Evolutionary conservation across 2,888 invertebrate species (phyloP).

Genomic region (Pinctada fucata): DNA sequence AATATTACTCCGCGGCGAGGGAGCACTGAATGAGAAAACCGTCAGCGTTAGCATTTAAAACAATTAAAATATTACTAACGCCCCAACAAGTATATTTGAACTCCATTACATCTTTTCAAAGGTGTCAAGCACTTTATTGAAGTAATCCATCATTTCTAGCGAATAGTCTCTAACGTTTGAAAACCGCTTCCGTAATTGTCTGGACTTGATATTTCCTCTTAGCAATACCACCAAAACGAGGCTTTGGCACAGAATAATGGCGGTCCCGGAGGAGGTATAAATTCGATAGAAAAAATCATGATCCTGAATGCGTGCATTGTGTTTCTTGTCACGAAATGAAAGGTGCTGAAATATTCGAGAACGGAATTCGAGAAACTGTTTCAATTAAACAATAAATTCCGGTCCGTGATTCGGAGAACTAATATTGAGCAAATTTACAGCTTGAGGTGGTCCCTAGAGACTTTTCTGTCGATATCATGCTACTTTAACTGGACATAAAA

Average conservation of each 20-base stretch:
- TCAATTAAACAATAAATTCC: slow-evolving; percentile 28
- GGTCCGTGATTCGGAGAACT: slow-evolving; percentile 17
- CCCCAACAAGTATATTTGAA: not conserved
- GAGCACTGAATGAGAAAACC: not conserved
- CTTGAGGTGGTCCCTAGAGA: slow-evolving; percentile 22
- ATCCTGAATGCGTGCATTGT: slow-evolving; percentile 19
- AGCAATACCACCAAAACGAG: slow-evolving; percentile 5
- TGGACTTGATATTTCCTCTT: not conserved
- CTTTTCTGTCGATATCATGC: slow-evolving; percentile 23
- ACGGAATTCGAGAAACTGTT: slow-evolving; percentile 33
- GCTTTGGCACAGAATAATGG: slow-evolving; percentile 1
- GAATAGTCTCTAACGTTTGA: not conserved
- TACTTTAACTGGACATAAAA: slow-evolving; percentile 31
- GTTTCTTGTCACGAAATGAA: slow-evolving; percentile 24
- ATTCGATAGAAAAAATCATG: slow-evolving; percentile 21
- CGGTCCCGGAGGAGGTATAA: slow-evolving; percentile 25
- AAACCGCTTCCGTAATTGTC: slow-evolving; percentile 1
- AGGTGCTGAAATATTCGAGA: slow-evolving; percentile 24
- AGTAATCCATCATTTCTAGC: not conserved
- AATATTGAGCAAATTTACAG: slow-evolving; percentile 32
- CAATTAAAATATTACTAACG: slow-evolving; percentile 16
- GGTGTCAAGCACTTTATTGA: slow-evolving; percentile 14
- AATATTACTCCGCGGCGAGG: slow-evolving; percentile 1
- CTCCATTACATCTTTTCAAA: slow-evolving; percentile 18
- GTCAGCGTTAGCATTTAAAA: slow-evolving; percentile 2